Evolutionary conservation across 2,797 vertebrate species (phyloP).

Genomic region (Clarias platycephalus): DNA sequence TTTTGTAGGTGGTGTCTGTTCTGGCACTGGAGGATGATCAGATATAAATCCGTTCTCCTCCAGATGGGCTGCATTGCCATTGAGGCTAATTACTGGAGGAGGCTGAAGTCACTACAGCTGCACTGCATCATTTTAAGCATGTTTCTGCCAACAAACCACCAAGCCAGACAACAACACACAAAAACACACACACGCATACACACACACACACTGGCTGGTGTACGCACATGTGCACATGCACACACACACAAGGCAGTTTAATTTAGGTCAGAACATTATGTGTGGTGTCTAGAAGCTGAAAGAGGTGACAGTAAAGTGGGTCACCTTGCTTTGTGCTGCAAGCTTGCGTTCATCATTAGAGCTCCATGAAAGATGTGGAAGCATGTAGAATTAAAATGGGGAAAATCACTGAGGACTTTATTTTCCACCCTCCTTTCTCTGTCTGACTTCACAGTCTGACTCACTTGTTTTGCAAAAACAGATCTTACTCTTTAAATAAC

Average conservation of each 20-base stretch:
- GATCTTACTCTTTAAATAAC: conserved; percentile 37
- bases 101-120: conserved; percentile 49
- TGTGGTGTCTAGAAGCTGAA: conserved; percentile 41
- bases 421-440: conserved; percentile 31
- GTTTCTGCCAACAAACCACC: conserved; percentile 40
- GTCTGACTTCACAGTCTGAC: conserved; percentile 52
- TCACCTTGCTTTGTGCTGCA: conserved; percentile 63
- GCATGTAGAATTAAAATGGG: conserved; percentile 61
- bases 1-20: conserved; percentile 12
- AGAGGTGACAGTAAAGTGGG: conserved; percentile 62
- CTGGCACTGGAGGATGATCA: neutral
- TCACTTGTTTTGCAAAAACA: conserved; percentile 50
- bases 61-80: conserved; percentile 35
- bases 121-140: conserved; percentile 48
- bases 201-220: conserved; percentile 22
- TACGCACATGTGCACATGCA: conserved; percentile 25
- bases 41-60: conserved; percentile 27
- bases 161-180: conserved; percentile 1
- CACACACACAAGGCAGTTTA: conserved; percentile 36
- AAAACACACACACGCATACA: neutral
- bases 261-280: conserved; percentile 53
- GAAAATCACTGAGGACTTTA: conserved; percentile 58
- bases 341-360: conserved; percentile 58
- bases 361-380: conserved; percentile 50
- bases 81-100: conserved; percentile 47